phyloP scores from a whole-genome alignment of 2,797 vertebrate species.

The Syncerus caffer region DNA sequence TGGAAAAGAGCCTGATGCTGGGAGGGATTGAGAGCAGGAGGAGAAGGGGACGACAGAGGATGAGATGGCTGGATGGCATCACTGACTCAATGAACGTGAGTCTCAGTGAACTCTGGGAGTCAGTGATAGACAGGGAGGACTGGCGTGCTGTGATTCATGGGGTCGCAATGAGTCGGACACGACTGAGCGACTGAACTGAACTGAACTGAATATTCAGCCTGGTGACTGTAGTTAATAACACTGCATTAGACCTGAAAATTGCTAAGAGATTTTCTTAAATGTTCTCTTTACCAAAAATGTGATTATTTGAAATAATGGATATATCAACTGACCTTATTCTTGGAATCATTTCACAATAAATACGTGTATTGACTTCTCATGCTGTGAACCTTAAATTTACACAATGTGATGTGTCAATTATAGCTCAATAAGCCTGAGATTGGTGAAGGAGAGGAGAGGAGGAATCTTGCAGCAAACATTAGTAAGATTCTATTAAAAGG shows the following conservation, averaged over 20 bases:
- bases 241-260: background rate
- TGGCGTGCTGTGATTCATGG: background rate
- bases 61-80: background rate
- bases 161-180: background rate
- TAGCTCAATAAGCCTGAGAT: background rate
- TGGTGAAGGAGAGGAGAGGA: background rate
- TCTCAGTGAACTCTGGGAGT: fast-evolving
- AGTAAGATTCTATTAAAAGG: background rate
- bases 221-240: background rate
- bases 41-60: background rate
- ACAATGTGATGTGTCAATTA: background rate
- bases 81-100: background rate
- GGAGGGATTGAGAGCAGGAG: background rate
- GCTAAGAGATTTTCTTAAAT: background rate
- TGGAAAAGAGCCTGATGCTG: background rate
- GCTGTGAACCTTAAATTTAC: background rate
- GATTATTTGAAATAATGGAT: background rate
- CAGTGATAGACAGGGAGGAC: background rate
- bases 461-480: background rate
- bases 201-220: background rate
- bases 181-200: no score
- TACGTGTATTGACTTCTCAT: background rate
- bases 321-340: background rate
- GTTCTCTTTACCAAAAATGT: background rate
- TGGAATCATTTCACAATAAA: background rate